phyloP scores from a whole-genome alignment of 2,888 invertebrate genomes.

The Meloe dianella region DNA sequence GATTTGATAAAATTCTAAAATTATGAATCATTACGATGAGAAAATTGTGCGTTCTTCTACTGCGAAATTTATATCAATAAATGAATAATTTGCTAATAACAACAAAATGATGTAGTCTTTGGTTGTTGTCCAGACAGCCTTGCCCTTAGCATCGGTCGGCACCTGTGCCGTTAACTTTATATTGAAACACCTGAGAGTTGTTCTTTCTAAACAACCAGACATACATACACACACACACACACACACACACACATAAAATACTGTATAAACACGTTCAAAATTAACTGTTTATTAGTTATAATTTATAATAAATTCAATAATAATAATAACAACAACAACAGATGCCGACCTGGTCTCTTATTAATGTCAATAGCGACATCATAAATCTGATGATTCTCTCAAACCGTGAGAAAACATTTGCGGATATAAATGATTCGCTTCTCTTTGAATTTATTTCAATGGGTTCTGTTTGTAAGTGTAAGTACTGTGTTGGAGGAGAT shows the following conservation, averaged over 20 bases:
- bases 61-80: too few species aligned
- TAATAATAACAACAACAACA: background rate
- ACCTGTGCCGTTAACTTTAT: constrained; percentile 37
- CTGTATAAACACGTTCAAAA: background rate
- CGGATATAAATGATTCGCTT: constrained; percentile 10
- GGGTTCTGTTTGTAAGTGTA: background rate
- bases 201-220: background rate
- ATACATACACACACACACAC: too few species aligned
- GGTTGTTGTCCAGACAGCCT: constrained; percentile 36
- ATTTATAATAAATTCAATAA: constrained; percentile 1
- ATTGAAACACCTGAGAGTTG: constrained; percentile 20
- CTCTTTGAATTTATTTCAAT: background rate
- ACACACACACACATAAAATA: background rate
- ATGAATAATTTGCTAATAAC: too few species aligned
- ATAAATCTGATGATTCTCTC: background rate
- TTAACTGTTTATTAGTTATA: constrained; percentile 4
- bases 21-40: background rate
- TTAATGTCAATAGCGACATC: constrained; percentile 10
- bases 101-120: too few species aligned
- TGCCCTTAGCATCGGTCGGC: constrained; percentile 40
- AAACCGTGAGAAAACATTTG: constrained; percentile 10
- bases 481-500: background rate
- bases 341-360: constrained; percentile 7
- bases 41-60: background rate
- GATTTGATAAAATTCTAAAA: background rate